Evolutionary conservation across 2,888 invertebrate species (phyloP).

Genomic region (Cerastis rubricosa): DNA sequence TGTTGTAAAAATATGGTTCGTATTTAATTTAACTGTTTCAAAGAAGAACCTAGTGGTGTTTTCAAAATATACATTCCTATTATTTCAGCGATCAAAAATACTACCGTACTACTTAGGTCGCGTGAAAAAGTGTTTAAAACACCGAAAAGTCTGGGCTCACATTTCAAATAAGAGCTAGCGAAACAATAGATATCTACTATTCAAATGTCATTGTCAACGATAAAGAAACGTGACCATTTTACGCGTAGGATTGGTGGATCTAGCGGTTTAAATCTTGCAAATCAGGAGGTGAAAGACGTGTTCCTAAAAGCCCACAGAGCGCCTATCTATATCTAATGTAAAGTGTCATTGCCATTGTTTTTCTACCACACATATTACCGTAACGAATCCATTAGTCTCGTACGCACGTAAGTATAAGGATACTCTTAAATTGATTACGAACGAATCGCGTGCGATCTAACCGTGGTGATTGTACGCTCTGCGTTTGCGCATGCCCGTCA

Average conservation of each 20-base stretch:
- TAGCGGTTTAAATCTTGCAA: background rate
- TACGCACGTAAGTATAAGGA: constrained; percentile 56
- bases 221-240: no score
- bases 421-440: constrained; percentile 63
- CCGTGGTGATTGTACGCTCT: constrained; percentile 56
- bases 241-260: background rate
- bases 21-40: background rate
- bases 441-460: constrained; percentile 62
- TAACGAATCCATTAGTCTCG: constrained; percentile 55
- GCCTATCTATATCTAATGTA: background rate
- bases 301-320: background rate
- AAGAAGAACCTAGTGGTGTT: background rate
- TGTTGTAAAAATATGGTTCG: background rate
- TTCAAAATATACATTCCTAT: background rate
- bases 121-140: no score
- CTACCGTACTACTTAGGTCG: no score
- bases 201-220: background rate
- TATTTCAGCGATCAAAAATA: background rate
- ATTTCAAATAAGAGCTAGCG: background rate
- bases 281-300: background rate
- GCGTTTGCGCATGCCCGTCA: constrained; percentile 59
- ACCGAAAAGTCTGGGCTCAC: no score
- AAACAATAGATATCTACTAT: background rate
- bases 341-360: constrained; percentile 40
- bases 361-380: constrained; percentile 30